phyloP scores from a whole-genome alignment of 2,113 vertebrate species.

The Oreochromis aureus region DNA sequence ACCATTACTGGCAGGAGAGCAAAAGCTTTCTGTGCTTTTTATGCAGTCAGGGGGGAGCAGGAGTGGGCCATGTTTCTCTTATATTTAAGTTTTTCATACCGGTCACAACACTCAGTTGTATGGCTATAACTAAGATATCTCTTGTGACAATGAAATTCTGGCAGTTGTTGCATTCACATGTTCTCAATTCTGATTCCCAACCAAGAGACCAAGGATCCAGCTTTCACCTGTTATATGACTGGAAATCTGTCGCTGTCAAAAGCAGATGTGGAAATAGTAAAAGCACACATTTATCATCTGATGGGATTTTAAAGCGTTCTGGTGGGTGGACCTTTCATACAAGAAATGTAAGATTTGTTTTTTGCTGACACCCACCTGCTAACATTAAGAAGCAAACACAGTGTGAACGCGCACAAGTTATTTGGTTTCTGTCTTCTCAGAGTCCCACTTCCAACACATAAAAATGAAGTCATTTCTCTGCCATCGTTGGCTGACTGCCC shows the following conservation, averaged over 20 bases:
- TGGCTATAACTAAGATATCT: conserved; percentile 26
- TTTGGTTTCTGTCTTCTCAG: conserved; percentile 39
- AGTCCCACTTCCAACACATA: conserved; percentile 27
- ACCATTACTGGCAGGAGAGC: conserved; percentile 12
- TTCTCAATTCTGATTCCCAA: conserved; percentile 9
- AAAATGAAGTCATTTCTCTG: conserved; percentile 52
- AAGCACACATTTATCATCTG: neutral
- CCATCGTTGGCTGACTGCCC: conserved; percentile 29
- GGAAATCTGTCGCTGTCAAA: neutral
- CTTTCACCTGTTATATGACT: neutral
- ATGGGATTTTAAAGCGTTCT: neutral
- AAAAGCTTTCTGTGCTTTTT: conserved; percentile 21
- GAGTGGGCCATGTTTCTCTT: conserved; percentile 1
- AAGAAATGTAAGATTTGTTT: neutral
- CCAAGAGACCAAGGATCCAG: neutral
- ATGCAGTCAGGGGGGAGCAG: neutral
- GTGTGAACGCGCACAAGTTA: conserved; percentile 1
- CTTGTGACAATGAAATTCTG: conserved; percentile 8
- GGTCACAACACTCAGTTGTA: conserved; percentile 7
- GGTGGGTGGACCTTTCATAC: neutral
- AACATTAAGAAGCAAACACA: conserved; percentile 2
- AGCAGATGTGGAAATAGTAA: neutral
- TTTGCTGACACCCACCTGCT: neutral
- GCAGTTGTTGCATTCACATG: conserved; percentile 9
- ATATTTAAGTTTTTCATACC: conserved; percentile 29